Evolutionary conservation across 2,888 invertebrate species (phyloP).

Genomic region (Xanthia icteritia): DNA sequence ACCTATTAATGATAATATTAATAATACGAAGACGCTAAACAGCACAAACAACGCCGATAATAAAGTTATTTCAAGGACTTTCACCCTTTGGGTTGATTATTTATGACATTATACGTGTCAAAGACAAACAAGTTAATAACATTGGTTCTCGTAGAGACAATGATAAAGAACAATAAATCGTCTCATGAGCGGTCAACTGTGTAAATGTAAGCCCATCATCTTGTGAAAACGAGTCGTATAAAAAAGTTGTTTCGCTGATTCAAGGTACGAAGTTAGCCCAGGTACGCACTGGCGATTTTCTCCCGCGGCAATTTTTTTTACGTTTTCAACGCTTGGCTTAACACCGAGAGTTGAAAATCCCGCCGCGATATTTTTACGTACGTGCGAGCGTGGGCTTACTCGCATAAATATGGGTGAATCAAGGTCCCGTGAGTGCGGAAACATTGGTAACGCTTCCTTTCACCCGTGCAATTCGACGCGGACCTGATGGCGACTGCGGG

Average conservation of each 20-base stretch:
- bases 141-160: slow-evolving; percentile 54
- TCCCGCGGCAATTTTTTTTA: too few relatives aligned
- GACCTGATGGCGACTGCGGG: slow-evolving; percentile 66
- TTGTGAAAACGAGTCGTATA: slow-evolving; percentile 38
- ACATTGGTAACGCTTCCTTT: slow-evolving; percentile 81
- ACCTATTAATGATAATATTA: slow-evolving; percentile 35
- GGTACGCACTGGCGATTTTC: too few relatives aligned
- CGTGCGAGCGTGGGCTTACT: too few relatives aligned
- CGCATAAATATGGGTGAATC: slow-evolving; percentile 73
- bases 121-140: slow-evolving; percentile 70
- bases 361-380: too few relatives aligned
- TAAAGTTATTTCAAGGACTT: slow-evolving; percentile 67
- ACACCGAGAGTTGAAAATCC: too few relatives aligned
- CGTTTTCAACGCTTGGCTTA: too few relatives aligned
- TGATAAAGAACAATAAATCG: slow-evolving; percentile 64
- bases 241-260: slow-evolving; percentile 51
- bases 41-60: slow-evolving; percentile 65
- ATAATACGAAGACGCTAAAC: slow-evolving; percentile 51
- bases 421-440: slow-evolving; percentile 77
- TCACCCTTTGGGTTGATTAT: slow-evolving; percentile 64
- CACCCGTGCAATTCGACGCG: slow-evolving; percentile 76
- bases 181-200: slow-evolving; percentile 55
- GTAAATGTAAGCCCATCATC: slow-evolving; percentile 51
- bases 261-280: slow-evolving; percentile 48
- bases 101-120: slow-evolving; percentile 59